Conservation (phyloP, 2,797 vertebrate species). For the Salmo trutta region DNA sequence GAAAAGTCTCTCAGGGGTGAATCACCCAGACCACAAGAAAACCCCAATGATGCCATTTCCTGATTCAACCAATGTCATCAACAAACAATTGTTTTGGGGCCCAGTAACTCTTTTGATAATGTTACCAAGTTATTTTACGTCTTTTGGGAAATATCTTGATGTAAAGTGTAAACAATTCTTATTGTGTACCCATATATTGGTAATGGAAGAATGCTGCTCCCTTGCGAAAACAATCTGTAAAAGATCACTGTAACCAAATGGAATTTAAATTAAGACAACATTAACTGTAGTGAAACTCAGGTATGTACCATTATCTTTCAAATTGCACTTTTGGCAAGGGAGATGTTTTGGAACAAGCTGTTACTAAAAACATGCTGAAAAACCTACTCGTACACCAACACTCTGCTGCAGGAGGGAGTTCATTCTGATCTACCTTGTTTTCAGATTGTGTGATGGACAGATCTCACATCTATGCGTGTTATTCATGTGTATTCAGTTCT, state of each 20-base stretch:
- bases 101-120: background rate
- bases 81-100: background rate
- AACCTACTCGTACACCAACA: background rate
- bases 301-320: background rate
- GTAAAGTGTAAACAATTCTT: background rate
- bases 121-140: background rate
- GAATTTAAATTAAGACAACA: too few relatives aligned
- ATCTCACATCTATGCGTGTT: background rate
- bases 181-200: background rate
- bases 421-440: background rate
- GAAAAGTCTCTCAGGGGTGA: background rate
- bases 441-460: background rate
- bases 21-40: background rate
- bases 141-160: background rate
- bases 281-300: too few relatives aligned
- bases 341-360: background rate
- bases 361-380: slow-evolving; percentile 15
- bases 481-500: background rate
- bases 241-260: too few relatives aligned
- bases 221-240: background rate
- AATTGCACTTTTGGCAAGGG: background rate
- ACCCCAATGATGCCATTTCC: background rate
- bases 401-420: background rate
- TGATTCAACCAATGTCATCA: background rate
- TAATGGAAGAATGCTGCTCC: background rate